Percentiles rank a stretch among this genome's conserved stretches.
Conservation (phyloP, 2,113 vertebrate species). For the Perca schrenkii region DNA sequence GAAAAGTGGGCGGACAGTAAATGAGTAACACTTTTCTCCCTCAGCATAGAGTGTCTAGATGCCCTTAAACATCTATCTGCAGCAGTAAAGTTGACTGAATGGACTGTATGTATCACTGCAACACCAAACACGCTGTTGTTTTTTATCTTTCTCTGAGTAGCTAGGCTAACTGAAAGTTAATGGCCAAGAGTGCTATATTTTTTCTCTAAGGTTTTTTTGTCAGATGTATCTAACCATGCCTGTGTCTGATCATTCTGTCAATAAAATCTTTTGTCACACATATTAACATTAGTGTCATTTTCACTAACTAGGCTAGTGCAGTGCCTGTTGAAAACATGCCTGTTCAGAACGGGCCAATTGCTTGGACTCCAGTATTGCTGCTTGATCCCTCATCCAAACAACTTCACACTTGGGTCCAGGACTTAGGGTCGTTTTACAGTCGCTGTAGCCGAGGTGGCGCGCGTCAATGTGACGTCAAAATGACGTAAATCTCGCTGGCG, state of each 20-base stretch:
- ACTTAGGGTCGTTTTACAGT: too few relatives aligned
- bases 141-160: not conserved
- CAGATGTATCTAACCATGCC: not conserved
- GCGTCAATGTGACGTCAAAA: too few relatives aligned
- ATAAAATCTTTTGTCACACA: not conserved
- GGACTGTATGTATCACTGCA: not conserved
- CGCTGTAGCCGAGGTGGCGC: too few relatives aligned
- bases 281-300: not conserved
- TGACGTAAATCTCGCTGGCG: too few relatives aligned
- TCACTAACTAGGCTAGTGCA: not conserved
- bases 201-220: too few relatives aligned
- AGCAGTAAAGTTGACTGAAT: constrained; percentile 10
- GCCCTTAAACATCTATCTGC: constrained; percentile 19
- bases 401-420: too few relatives aligned
- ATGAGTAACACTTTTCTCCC: not conserved
- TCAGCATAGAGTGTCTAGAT: constrained; percentile 1
- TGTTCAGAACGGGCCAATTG: too few relatives aligned
- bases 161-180: not conserved
- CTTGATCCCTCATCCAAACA: too few relatives aligned
- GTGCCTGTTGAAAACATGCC: too few relatives aligned
- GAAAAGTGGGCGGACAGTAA: constrained; percentile 19
- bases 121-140: not conserved
- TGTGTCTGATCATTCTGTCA: not conserved
- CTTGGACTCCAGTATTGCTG: too few relatives aligned
- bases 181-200: not conserved